Evolutionary conservation across 2,797 vertebrate genomes (phyloP).

Genomic region (Yasuhikotakia modesta): DNA sequence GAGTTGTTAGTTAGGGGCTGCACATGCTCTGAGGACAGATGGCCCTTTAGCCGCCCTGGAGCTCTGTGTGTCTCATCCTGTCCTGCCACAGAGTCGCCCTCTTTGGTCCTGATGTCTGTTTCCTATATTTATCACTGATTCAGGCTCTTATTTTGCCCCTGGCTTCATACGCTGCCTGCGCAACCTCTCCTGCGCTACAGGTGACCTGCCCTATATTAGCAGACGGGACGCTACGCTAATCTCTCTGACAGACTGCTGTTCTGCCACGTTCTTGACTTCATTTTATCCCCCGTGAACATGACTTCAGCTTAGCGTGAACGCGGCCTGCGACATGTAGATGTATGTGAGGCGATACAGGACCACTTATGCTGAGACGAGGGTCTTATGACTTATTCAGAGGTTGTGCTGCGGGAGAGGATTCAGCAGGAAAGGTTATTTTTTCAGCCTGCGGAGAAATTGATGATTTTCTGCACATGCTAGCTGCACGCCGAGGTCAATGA

Average conservation of each 20-base stretch:
- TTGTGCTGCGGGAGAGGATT: conserved; percentile 28
- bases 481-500: conserved; percentile 59
- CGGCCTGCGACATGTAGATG: conserved; percentile 42
- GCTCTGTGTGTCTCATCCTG: conserved; percentile 70
- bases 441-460: conserved; percentile 52
- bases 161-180: conserved; percentile 60
- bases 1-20: not conserved
- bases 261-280: conserved; percentile 56
- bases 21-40: conserved; percentile 70
- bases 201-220: conserved; percentile 63
- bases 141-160: conserved; percentile 52
- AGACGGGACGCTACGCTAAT: conserved; percentile 55
- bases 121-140: conserved; percentile 46
- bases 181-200: conserved; percentile 57
- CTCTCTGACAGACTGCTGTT: conserved; percentile 49
- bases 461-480: conserved; percentile 51
- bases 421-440: conserved; percentile 54
- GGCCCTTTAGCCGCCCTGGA: conserved; percentile 65
- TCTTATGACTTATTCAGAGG: conserved; percentile 57
- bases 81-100: conserved; percentile 60
- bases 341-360: conserved; percentile 43
- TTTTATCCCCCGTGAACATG: conserved; percentile 11
- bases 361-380: conserved; percentile 46
- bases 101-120: not conserved
- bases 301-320: conserved; percentile 4